phyloP scores from a whole-genome alignment of 2,888 invertebrate species.

The Drosophila meridiana region DNA sequence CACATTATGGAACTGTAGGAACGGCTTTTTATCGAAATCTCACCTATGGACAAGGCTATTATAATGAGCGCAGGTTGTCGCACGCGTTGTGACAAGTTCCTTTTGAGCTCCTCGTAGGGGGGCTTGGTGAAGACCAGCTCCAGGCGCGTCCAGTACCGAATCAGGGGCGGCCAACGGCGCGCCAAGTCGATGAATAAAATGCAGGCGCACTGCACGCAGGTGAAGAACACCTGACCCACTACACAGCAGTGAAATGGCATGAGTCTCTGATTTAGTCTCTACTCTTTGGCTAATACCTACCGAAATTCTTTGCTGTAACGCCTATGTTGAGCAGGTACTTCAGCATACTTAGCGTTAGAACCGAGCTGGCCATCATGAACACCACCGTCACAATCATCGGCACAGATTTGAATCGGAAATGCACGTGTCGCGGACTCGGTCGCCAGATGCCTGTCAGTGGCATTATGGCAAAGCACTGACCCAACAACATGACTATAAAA shows the following conservation, averaged over 20 bases:
- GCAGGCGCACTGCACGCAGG: slow-evolving; percentile 70
- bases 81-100: slow-evolving; percentile 69
- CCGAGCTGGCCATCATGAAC: slow-evolving; percentile 62
- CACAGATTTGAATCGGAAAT: slow-evolving; percentile 74
- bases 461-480: slow-evolving; percentile 86
- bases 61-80: slow-evolving; percentile 71
- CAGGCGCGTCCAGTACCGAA: slow-evolving; percentile 80
- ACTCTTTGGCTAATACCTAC: slow-evolving; percentile 53
- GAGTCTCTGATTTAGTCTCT: too few species aligned
- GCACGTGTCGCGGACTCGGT: slow-evolving; percentile 80
- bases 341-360: slow-evolving; percentile 58
- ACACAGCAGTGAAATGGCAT: neutral
- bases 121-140: slow-evolving; percentile 79
- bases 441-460: slow-evolving; percentile 86
- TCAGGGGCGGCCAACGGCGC: slow-evolving; percentile 80
- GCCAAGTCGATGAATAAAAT: slow-evolving; percentile 81
- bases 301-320: slow-evolving; percentile 82
- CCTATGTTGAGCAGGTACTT: slow-evolving; percentile 72
- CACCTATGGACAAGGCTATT: slow-evolving; percentile 71
- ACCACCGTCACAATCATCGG: slow-evolving; percentile 63
- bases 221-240: slow-evolving; percentile 83
- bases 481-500: slow-evolving; percentile 85
- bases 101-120: slow-evolving; percentile 76
- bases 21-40: neutral
- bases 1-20: neutral